Evolutionary conservation across 2,797 vertebrate species (phyloP).

Genomic region (Cyprinodon diabolis): DNA sequence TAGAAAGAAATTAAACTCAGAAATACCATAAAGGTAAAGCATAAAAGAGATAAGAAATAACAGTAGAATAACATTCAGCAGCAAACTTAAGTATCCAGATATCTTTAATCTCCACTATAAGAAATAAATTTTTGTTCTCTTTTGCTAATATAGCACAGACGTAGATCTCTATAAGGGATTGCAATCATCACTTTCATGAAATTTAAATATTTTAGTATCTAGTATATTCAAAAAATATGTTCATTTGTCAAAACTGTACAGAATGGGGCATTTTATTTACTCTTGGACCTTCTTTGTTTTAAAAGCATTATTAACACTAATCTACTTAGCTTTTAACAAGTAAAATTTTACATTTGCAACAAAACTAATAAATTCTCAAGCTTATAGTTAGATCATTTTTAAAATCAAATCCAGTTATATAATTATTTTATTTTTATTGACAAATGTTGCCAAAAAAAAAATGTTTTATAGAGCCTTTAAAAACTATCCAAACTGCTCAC

Average conservation of each 20-base stretch:
- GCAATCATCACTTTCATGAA: background rate
- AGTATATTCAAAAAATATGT: background rate
- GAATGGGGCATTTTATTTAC: background rate
- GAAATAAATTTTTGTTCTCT: background rate
- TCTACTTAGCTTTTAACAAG: background rate
- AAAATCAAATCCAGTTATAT: background rate
- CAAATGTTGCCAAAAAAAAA: background rate
- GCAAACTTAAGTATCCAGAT: background rate
- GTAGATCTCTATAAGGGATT: background rate
- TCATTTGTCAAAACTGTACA: background rate
- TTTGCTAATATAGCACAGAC: background rate
- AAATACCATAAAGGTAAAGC: too few relatives aligned
- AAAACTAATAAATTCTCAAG: background rate
- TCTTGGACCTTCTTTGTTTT: background rate
- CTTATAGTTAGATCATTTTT: background rate
- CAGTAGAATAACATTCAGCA: background rate
- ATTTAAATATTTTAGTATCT: background rate
- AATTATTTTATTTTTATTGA: background rate
- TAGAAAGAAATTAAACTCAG: too few relatives aligned
- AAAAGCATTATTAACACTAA: background rate
- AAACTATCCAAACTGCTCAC: constrained; percentile 41
- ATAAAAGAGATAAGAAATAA: background rate
- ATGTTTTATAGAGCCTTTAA: constrained; percentile 7
- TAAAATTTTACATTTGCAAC: background rate
- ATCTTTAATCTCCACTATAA: background rate